These are phyloP conservation scores for Drosophila tanythrix DNA, from an alignment of 2,888 invertebrate genomes.

Conservation along the genomic window DNA sequence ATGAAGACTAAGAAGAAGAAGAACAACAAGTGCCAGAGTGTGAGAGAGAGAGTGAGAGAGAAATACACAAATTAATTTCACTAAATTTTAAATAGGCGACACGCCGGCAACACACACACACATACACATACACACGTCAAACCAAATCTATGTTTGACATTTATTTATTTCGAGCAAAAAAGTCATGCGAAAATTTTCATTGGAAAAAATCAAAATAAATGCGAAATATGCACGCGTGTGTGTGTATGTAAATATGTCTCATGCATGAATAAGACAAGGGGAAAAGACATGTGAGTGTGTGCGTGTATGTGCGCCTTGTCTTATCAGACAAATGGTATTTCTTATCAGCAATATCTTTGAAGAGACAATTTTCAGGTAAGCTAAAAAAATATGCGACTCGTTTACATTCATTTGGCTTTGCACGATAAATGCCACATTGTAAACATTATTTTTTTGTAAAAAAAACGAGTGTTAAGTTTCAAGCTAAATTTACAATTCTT, in stretches of 20 bases:
- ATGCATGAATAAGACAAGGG: constrained; percentile 60
- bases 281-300: constrained; percentile 46
- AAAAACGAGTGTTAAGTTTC: constrained; percentile 25
- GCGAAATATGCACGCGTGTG: not conserved
- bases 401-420: constrained; percentile 17
- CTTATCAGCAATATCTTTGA: constrained; percentile 72
- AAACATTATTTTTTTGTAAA: constrained; percentile 6
- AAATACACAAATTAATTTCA: constrained; percentile 59
- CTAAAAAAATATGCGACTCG: constrained; percentile 16
- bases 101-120: constrained; percentile 1
- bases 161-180: constrained; percentile 38
- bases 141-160: constrained; percentile 46
- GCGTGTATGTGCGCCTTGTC: constrained; percentile 32
- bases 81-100: constrained; percentile 49
- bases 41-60: constrained; percentile 9
- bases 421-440: constrained; percentile 18
- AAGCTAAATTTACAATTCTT: constrained; percentile 19
- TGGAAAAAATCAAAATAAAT: constrained; percentile 43
- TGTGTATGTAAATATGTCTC: constrained; percentile 14
- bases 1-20: constrained; percentile 22
- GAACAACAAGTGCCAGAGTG: constrained; percentile 45
- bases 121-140: not conserved
- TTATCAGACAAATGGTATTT: constrained; percentile 58
- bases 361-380: constrained; percentile 42
- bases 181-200: constrained; percentile 43